These are phyloP conservation scores for Erpornis zantholeuca DNA, from an alignment of 2,113 vertebrate species.

Conservation along the genomic window DNA sequence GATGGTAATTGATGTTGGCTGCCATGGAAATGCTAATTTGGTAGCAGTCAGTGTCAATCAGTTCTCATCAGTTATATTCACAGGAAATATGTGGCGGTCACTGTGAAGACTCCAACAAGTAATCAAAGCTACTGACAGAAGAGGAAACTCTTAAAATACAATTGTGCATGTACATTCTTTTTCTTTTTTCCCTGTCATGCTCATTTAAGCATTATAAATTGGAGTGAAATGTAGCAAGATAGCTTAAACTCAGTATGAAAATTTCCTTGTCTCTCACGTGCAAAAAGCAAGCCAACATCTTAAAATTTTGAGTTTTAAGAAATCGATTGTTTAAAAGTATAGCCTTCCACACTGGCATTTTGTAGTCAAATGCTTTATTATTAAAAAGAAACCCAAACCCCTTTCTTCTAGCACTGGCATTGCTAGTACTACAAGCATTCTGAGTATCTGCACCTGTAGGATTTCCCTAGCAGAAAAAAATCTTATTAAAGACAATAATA, in stretches of 20 bases:
- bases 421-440: not conserved
- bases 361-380: not conserved
- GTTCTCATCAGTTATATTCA: not conserved
- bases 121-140: constrained; percentile 1
- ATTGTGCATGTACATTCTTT: not conserved
- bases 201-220: not conserved
- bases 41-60: constrained; percentile 48
- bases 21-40: constrained; percentile 61
- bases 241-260: not conserved
- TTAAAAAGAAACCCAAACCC: not conserved
- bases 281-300: not conserved
- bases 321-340: not conserved
- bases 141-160: not conserved
- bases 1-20: constrained; percentile 56
- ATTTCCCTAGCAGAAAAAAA: not conserved
- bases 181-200: not conserved
- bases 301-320: not conserved
- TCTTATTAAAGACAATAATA: not conserved
- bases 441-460: not conserved
- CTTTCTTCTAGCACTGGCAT: not conserved
- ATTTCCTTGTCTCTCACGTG: not conserved
- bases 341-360: not conserved
- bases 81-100: not conserved
- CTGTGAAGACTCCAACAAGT: not conserved
- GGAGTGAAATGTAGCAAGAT: not conserved